phyloP scores from a whole-genome alignment of 2,113 vertebrate genomes.

The Synodontis membranacea region DNA sequence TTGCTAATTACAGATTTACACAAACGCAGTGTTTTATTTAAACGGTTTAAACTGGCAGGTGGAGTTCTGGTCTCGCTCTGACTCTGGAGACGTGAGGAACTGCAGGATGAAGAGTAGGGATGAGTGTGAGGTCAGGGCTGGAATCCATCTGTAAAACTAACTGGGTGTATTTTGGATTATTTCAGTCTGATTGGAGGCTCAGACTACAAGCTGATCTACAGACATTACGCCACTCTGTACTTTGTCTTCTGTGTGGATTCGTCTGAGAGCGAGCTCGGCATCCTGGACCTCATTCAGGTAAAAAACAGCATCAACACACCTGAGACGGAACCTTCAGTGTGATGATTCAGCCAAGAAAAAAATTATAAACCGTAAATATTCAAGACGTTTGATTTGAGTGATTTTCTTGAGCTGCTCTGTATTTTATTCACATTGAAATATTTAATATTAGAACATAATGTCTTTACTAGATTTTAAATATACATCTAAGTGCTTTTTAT shows the following conservation, averaged over 20 bases:
- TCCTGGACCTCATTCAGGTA: constrained; percentile 94
- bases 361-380: neutral
- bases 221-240: constrained; percentile 89
- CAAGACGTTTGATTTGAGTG: neutral
- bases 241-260: constrained; percentile 95
- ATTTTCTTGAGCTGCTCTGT: neutral
- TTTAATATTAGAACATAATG: neutral
- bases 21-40: too few species aligned
- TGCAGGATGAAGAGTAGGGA: neutral
- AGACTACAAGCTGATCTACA: constrained; percentile 91
- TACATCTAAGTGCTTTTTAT: neutral
- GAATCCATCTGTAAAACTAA: neutral
- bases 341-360: neutral
- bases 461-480: neutral
- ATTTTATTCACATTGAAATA: neutral
- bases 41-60: too few species aligned
- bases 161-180: neutral
- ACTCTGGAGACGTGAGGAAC: neutral
- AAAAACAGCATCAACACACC: constrained; percentile 7
- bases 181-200: constrained; percentile 87
- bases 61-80: too few species aligned
- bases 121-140: too few species aligned
- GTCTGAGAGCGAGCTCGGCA: constrained; percentile 90
- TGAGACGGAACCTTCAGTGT: neutral
- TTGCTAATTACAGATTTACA: too few species aligned